Percentiles rank a stretch among this genome's conserved stretches.
phyloP scores from a whole-genome alignment of 2,888 invertebrate genomes.

The Tenthredo livida region DNA sequence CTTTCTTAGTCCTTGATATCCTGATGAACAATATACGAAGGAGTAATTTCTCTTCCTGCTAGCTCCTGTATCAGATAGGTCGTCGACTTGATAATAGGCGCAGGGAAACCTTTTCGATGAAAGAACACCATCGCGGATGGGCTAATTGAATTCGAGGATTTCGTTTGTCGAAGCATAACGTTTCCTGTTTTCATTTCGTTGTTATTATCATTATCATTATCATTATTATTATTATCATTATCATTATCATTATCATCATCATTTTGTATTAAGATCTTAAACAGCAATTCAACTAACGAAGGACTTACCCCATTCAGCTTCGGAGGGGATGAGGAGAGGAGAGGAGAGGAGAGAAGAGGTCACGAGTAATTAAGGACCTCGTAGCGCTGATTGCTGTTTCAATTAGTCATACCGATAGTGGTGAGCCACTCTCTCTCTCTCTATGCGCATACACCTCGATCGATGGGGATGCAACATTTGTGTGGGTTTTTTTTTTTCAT shows the following conservation, averaged over 20 bases:
- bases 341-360: slow-evolving; percentile 38
- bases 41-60: background rate
- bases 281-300: slow-evolving; percentile 43
- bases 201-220: background rate
- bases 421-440: background rate
- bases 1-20: background rate
- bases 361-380: slow-evolving; percentile 52
- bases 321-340: slow-evolving; percentile 32
- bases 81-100: background rate
- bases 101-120: background rate
- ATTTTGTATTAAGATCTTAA: slow-evolving; percentile 28
- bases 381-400: slow-evolving; percentile 50
- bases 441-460: background rate
- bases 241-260: background rate
- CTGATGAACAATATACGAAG: background rate
- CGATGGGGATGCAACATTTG: slow-evolving; percentile 10
- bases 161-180: background rate
- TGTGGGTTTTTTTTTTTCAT: background rate
- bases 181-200: slow-evolving; percentile 15
- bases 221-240: background rate
- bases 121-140: background rate
- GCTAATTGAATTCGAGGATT: slow-evolving; percentile 5
- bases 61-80: background rate
- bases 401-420: slow-evolving; percentile 47
- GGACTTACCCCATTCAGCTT: slow-evolving; percentile 17